phyloP scores from a whole-genome alignment of 1,140 invertebrate genomes.

The Drosophila kohkoa region DNA sequence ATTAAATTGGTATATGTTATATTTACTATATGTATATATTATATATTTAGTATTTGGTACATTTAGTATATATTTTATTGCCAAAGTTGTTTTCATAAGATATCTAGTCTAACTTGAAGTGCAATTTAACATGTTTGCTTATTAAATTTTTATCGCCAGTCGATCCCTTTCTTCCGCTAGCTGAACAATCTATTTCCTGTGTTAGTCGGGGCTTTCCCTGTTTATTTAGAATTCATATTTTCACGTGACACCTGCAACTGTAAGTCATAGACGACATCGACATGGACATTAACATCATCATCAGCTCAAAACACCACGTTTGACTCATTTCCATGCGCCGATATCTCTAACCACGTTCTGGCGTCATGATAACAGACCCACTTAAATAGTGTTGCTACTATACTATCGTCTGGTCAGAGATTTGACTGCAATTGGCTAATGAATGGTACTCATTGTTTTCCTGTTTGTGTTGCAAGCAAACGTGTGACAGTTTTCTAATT shows the following conservation, averaged over 20 bases:
- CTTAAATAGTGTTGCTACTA: constrained; percentile 23
- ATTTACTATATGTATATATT: too few species aligned
- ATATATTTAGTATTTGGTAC: too few species aligned
- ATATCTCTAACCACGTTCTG: constrained; percentile 31
- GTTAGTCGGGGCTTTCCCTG: not conserved
- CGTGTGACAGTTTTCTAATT: constrained; percentile 65
- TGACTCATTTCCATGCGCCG: constrained; percentile 62
- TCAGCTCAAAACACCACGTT: constrained; percentile 14
- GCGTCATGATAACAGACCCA: constrained; percentile 35
- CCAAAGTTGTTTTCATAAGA: too few species aligned
- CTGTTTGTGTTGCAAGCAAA: constrained; percentile 19
- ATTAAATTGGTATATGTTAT: too few species aligned
- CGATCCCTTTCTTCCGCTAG: not conserved
- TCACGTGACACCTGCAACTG: constrained; percentile 27
- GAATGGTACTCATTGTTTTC: constrained; percentile 67
- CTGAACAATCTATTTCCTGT: constrained; percentile 11
- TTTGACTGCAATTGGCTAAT: constrained; percentile 69
- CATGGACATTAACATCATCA: not conserved
- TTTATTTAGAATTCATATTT: not conserved
- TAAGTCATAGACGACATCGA: constrained; percentile 2
- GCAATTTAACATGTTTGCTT: too few species aligned
- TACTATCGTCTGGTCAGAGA: constrained; percentile 51
- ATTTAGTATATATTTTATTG: too few species aligned
- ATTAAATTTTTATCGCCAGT: not conserved
- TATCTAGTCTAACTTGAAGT: too few species aligned